Base-by-base conservation (phyloP, 2,888 invertebrate species). In the Alitta virens region DNA sequence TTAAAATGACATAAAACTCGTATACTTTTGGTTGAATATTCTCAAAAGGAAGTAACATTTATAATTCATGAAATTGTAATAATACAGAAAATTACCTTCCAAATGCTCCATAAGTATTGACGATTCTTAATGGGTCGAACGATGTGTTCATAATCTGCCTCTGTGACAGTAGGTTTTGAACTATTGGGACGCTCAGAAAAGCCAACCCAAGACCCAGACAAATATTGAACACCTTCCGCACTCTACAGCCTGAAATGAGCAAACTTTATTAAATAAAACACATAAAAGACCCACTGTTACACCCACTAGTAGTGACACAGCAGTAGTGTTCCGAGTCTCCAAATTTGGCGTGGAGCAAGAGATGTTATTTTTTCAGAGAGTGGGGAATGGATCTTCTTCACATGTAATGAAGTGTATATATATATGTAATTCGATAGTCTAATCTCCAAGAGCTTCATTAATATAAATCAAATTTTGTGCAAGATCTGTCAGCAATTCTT, bases 21-120 rank as follows among this genome's bases (percentile, higher is more conserved):
- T 16, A 40, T 14, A 12, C 12, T 40, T 16, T 40, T 14, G 16
- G 12, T 40, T 21, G 25, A n/a, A n/a, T n/a, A n/a, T n/a, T n/a
- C n/a, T n/a, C n/a, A n/a, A n/a, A n/a, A n/a, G 42, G 42, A 40
- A 40, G 12, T 14, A 40, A 16, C 42, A 16, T 24, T 9, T 53
- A 26, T 53, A 53, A n/a, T 53, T 53, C 21, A 21, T 12, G 9
- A 27, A 53, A 53, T 9, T 53, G 5, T 18, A 40, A 16, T 18
- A 23, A 49, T 9, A 49, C 18, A 49, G 3, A 9, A 25, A 24
- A 7, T 52, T 65, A 82, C 81, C 81, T 82, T 56, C 83, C 83
- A 73, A 83, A 83, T 14, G 83, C 83, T 14, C 83, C 83, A 69
- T 83, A 83, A 0, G 83, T 83, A 67, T 83, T 83, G 49, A 83